A percentile compares a stretch with the other conserved stretches of the same genome.
Conservation (phyloP, 2,888 invertebrate genomes). For the Eupithecia exiguata region DNA sequence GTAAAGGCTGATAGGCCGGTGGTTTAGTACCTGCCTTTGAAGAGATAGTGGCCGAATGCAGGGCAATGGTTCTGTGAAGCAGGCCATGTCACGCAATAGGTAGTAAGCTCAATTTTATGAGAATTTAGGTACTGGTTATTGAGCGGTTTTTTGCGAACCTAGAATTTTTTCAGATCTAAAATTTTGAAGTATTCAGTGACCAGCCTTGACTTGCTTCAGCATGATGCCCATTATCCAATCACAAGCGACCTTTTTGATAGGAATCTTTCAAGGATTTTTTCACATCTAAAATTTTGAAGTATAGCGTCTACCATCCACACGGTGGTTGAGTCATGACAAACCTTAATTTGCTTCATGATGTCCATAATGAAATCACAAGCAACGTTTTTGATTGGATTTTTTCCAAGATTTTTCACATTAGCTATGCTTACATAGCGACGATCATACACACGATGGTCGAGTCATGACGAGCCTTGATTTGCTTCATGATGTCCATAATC, state of each 20-base stretch:
- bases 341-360: not conserved
- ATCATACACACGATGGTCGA: not conserved
- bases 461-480: not conserved
- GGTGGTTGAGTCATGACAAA: not conserved
- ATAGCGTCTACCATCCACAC: no score
- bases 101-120: not conserved
- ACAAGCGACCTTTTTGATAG: no score
- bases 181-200: not conserved
- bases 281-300: no score
- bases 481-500: not conserved
- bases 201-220: no score
- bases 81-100: constrained; percentile 51
- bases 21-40: constrained; percentile 62
- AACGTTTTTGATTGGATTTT: no score
- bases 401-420: no score
- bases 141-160: not conserved
- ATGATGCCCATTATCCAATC: not conserved
- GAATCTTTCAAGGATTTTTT: no score
- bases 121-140: not conserved
- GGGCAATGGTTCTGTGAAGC: constrained; percentile 69
- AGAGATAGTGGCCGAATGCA: constrained; percentile 56
- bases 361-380: not conserved
- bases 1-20: constrained; percentile 69
- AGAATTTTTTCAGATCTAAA: not conserved
- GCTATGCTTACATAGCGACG: no score